Evolutionary conservation across 2,888 invertebrate genomes (phyloP).

Genomic region (Tenthredo amoena): DNA sequence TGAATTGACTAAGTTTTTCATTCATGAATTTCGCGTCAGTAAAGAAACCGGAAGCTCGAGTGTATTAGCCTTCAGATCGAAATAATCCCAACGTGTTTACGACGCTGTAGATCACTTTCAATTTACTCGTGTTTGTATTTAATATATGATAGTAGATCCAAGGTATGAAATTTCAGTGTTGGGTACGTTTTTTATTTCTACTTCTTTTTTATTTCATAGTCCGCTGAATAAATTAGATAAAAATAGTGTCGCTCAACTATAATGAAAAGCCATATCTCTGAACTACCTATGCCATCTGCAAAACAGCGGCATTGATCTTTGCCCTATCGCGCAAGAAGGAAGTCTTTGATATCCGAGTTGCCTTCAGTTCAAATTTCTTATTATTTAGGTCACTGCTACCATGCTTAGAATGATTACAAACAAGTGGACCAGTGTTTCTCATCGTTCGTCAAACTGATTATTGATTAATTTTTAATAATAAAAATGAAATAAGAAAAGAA

Average conservation of each 20-base stretch:
- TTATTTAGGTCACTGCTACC: slow-evolving; percentile 23
- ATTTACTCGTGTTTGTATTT: neutral
- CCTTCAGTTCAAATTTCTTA: slow-evolving; percentile 14
- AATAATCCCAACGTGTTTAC: neutral
- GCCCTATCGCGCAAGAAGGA: slow-evolving; percentile 38
- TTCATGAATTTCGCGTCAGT: neutral
- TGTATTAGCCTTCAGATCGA: neutral
- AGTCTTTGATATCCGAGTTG: slow-evolving; percentile 42
- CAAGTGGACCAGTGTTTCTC: slow-evolving; percentile 12
- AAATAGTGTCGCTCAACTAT: neutral
- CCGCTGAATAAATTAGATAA: neutral
- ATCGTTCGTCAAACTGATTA: neutral
- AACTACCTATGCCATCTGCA: slow-evolving; percentile 27
- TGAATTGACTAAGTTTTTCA: no score
- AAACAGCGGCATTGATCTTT: slow-evolving; percentile 25
- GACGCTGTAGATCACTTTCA: neutral
- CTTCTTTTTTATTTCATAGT: neutral
- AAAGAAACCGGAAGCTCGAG: neutral
- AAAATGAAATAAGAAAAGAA: neutral
- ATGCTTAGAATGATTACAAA: neutral
- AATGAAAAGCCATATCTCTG: neutral
- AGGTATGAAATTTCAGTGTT: neutral
- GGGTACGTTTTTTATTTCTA: neutral
- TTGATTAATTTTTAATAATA: neutral
- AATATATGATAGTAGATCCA: neutral